A percentile compares a stretch with the other conserved stretches of the same genome.
phyloP scores from a whole-genome alignment of 2,113 vertebrate genomes.

The Cyrtonyx montezumae region DNA sequence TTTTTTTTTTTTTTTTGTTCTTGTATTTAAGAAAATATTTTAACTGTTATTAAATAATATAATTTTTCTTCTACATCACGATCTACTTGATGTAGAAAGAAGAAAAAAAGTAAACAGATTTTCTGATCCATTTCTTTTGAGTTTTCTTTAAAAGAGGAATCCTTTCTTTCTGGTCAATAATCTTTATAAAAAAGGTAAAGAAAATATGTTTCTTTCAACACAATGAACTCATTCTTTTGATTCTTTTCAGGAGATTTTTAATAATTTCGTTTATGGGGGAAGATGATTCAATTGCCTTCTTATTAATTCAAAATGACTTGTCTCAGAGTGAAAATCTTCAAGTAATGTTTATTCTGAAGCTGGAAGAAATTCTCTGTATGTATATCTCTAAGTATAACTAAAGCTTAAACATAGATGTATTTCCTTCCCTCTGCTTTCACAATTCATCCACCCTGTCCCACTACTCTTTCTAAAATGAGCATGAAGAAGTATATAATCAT shows the following conservation, averaged over 20 bases:
- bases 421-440: background rate
- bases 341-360: background rate
- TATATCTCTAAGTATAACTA: background rate
- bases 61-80: background rate
- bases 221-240: background rate
- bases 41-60: background rate
- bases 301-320: background rate
- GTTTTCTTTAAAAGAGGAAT: background rate
- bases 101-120: background rate
- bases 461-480: background rate
- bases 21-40: background rate
- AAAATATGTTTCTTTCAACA: background rate
- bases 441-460: background rate
- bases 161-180: background rate
- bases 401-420: background rate
- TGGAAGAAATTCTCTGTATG: background rate
- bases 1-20: too few species aligned
- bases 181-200: background rate
- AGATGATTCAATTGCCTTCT: conserved; percentile 1
- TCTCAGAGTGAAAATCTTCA: background rate
- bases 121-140: background rate
- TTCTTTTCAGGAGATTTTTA: background rate
- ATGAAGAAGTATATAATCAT: background rate
- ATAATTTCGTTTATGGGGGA: background rate
- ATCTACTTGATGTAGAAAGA: background rate